Evolutionary conservation across 2,113 vertebrate species (phyloP).

Genomic region (Sinocyclocheilus rhinocerous): DNA sequence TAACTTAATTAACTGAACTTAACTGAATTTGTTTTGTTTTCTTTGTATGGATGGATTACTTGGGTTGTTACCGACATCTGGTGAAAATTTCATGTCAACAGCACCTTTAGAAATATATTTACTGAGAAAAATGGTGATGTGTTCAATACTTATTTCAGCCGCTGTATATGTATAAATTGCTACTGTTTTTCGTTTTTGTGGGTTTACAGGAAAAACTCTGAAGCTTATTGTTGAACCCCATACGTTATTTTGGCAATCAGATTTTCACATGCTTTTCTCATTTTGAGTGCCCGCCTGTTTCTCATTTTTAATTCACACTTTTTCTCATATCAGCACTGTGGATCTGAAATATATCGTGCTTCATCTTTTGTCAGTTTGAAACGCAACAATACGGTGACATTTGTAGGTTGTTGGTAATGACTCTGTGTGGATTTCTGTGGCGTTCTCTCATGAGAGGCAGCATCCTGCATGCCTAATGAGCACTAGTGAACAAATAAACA

Average conservation of each 20-base stretch:
- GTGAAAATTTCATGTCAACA: too few relatives aligned
- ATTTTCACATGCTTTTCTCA: constrained; percentile 4
- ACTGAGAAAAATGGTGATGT: too few relatives aligned
- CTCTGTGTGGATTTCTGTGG: constrained; percentile 28
- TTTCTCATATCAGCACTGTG: constrained; percentile 21
- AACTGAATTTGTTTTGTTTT: too few relatives aligned
- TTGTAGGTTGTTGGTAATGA: constrained; percentile 12
- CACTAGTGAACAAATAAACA: constrained; percentile 42
- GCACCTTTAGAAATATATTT: too few relatives aligned
- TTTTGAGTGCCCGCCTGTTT: neutral
- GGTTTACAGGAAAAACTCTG: neutral
- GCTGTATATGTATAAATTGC: neutral
- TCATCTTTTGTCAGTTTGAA: constrained; percentile 26
- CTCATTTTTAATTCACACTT: constrained; percentile 5
- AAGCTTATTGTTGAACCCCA: neutral
- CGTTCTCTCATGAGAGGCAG: constrained; percentile 14
- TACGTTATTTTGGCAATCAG: neutral
- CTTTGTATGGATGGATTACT: too few relatives aligned
- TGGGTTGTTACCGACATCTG: too few relatives aligned
- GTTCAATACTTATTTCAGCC: too few relatives aligned
- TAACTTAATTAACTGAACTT: too few relatives aligned
- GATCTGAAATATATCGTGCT: constrained; percentile 22
- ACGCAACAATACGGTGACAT: constrained; percentile 6
- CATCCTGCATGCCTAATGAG: constrained; percentile 31
- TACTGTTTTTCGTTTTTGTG: neutral